A percentile compares a stretch with the other conserved stretches of the same genome.
Conservation (phyloP, 2,888 invertebrate species). For the Isoperla grammatica region DNA sequence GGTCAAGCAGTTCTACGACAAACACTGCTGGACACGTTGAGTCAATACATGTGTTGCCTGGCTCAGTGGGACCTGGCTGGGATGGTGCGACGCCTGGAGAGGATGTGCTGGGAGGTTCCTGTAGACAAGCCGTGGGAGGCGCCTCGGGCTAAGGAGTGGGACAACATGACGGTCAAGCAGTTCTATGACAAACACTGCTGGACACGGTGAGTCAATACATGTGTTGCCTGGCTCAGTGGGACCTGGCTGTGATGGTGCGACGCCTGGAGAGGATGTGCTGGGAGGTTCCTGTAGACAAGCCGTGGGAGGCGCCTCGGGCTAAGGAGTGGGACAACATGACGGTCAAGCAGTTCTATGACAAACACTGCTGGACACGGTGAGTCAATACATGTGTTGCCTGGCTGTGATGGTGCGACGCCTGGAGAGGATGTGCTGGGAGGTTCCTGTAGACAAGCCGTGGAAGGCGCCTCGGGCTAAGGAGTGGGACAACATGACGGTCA, state of each 20-base stretch:
- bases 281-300: constrained; percentile 38
- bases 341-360: constrained; percentile 37
- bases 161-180: constrained; percentile 34
- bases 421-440: constrained; percentile 40
- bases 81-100: no score
- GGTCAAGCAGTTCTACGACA: neutral
- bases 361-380: constrained; percentile 39
- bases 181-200: neutral
- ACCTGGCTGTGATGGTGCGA: constrained; percentile 23
- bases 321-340: constrained; percentile 40
- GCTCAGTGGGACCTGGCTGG: constrained; percentile 20
- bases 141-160: constrained; percentile 39
- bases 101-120: constrained; percentile 32
- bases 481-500: constrained; percentile 40
- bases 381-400: constrained; percentile 15
- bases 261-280: constrained; percentile 40
- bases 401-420: constrained; percentile 31
- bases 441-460: constrained; percentile 40
- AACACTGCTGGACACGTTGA: no score
- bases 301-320: constrained; percentile 39
- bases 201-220: neutral
- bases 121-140: constrained; percentile 40
- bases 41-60: no score
- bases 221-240: constrained; percentile 26
- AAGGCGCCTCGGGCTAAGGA: constrained; percentile 37